Evolutionary conservation across 2,797 vertebrate species (phyloP), one percentile per base, ranked within the genome.

Genomic region (Halcyon chelicuti): DNA sequence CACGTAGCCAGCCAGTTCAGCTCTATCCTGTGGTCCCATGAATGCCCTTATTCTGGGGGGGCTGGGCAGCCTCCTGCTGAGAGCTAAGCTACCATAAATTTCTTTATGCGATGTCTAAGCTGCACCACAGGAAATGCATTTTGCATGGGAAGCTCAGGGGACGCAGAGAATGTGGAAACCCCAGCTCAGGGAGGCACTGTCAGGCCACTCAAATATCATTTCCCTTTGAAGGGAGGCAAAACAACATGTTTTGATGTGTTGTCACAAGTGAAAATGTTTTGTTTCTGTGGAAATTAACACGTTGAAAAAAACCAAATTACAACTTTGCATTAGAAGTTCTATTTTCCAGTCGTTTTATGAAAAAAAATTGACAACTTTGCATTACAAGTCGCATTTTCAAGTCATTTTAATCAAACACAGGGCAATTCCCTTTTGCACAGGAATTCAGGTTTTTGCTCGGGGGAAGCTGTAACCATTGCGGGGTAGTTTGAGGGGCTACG

Each of bases 1-100:
- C 8, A 6, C 0, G 0, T 5, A 44, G 49, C 12, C 21, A 33
- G 21, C 31, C 3, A 0, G 8, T 74, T 63, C 60, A 55, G 7
- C 46, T 66, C 51, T 15, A 28, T 66, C 19, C 25, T 55, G 55
- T n/a, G 63, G 73, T 42, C 29, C 29, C 23, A 19, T 1, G 1
- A 46, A 23, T 7, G 28, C 39, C 12, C 31, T 63, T 28, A 13
- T 86, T 33, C 3, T 1, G 9, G 40, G 42, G 6, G 25, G 4
- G 7, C 40, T 72, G n/a, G 49, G 44, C 25, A 63, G 63, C 35
- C 21, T 63, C 10, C 35, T 60, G 25, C 10, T 63, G 60, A 68
- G 58, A 68, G 22, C 21, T 58, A 54, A 31, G 18, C 22, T 65
- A 17, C n/a, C 12, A 5, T 4, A 49, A 29, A 5, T 35, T 54